A percentile compares a stretch with the other conserved stretches of the same genome.
phyloP scores from a whole-genome alignment of 1,140 invertebrate genomes.

The Grapholita molesta region DNA sequence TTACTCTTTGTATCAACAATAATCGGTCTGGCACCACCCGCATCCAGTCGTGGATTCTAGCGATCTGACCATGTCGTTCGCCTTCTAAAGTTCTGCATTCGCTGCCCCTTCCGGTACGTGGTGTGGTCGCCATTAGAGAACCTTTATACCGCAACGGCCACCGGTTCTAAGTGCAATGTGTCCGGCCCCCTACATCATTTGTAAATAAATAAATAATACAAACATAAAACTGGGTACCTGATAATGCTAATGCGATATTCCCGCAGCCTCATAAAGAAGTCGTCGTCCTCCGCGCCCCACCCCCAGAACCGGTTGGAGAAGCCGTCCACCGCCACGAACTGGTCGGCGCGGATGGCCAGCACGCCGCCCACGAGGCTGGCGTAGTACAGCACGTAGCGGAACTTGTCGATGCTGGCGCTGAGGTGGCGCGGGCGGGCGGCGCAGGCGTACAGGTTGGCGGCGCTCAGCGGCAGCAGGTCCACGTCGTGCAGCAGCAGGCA shows the following conservation, averaged over 20 bases:
- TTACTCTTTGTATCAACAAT: no score
- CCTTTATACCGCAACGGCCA: no score
- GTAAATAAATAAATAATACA: no score
- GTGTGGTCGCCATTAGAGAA: no score
- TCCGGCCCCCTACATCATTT: no score
- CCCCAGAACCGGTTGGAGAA: slow-evolving; percentile 94
- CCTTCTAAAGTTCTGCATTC: no score
- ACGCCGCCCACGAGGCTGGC: slow-evolving; percentile 86
- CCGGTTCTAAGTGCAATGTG: no score
- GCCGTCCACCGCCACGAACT: slow-evolving; percentile 90
- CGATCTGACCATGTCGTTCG: no score
- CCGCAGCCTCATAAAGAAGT: slow-evolving; percentile 84
- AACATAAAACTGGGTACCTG: no score
- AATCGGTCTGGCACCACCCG: no score
- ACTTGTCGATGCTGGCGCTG: slow-evolving; percentile 94
- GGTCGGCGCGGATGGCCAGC: slow-evolving; percentile 83
- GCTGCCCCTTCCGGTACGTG: no score
- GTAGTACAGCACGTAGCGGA: slow-evolving; percentile 85
- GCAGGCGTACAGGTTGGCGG: slow-evolving; percentile 94
- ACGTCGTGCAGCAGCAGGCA: slow-evolving; percentile 98
- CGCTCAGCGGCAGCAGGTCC: slow-evolving; percentile 95
- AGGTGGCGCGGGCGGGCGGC: slow-evolving; percentile 92
- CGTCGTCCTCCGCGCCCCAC: slow-evolving; percentile 96
- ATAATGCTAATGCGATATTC: slow-evolving; percentile 38
- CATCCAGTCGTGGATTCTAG: no score